Conservation (phyloP, 2,888 invertebrate species). For the Ophion ventricosus region DNA sequence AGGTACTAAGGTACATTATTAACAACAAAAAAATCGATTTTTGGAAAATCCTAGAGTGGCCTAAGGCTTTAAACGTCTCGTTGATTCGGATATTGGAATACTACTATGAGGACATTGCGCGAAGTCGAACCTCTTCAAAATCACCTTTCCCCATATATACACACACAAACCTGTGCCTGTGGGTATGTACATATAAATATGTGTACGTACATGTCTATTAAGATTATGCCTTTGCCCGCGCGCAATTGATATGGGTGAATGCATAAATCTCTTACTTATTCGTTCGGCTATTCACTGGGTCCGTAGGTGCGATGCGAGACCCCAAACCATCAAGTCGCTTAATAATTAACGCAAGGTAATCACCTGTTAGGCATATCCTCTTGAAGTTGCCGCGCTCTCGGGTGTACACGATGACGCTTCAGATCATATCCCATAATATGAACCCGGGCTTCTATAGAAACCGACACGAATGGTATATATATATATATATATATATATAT, state of each 20-base stretch:
- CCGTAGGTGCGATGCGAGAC: conserved; percentile 13
- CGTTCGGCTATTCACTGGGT: conserved; percentile 36
- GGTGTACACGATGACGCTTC: conserved; percentile 53
- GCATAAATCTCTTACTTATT: neutral
- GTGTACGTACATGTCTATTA: too few species aligned
- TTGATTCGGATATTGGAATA: too few species aligned
- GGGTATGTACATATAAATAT: too few species aligned
- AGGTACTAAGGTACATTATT: too few species aligned
- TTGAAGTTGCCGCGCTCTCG: conserved; percentile 56
- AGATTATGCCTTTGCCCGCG: neutral
- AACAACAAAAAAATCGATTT: too few species aligned
- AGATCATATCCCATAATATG: conserved; percentile 38
- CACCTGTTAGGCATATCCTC: conserved; percentile 52
- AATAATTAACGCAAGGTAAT: conserved; percentile 65
- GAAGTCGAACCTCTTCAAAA: too few species aligned
- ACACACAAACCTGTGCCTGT: too few species aligned
- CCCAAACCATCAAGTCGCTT: conserved; percentile 48
- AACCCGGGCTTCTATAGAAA: conserved; percentile 24
- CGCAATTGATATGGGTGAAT: conserved; percentile 11
- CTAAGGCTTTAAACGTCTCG: too few species aligned
- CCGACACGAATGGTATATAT: neutral
- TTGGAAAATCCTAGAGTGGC: too few species aligned
- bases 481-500: neutral
- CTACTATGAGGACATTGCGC: too few species aligned
- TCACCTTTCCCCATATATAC: too few species aligned